Conservation (phyloP, 2,888 invertebrate genomes). For the Philonicus albiceps region DNA sequence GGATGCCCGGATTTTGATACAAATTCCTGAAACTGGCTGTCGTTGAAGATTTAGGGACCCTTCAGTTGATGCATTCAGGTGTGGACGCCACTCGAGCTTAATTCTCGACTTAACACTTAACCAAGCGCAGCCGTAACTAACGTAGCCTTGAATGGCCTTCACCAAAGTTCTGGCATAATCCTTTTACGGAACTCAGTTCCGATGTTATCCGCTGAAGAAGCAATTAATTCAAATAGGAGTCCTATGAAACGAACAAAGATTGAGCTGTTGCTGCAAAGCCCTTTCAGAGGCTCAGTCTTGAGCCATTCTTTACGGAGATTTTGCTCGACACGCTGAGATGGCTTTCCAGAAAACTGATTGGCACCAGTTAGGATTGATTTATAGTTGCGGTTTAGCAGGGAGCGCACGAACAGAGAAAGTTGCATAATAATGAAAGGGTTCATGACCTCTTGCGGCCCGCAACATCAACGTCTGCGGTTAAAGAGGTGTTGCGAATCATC, state of each 20-base stretch:
- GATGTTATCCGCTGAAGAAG: neutral
- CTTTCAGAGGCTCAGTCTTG: neutral
- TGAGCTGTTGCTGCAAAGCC: neutral
- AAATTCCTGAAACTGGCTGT: neutral
- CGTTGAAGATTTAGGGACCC: neutral
- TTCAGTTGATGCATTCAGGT: neutral
- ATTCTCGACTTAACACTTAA: neutral
- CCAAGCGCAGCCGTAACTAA: neutral
- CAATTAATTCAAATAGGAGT: neutral
- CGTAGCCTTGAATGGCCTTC: neutral
- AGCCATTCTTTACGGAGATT: neutral
- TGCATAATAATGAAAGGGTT: conserved; percentile 17
- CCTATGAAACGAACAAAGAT: neutral
- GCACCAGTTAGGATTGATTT: neutral
- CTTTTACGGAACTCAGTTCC: neutral
- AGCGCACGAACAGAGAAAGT: neutral
- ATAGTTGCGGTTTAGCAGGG: neutral
- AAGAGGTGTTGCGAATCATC: conserved; percentile 13
- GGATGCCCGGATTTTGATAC: neutral
- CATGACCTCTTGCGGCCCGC: neutral
- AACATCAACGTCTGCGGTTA: conserved; percentile 6
- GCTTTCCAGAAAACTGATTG: neutral
- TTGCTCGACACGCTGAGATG: neutral
- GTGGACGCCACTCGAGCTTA: neutral
- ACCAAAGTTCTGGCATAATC: neutral